These are phyloP conservation scores for Caprella mutica DNA, from an alignment of 2,888 invertebrate genomes.

Conservation along the genomic window DNA sequence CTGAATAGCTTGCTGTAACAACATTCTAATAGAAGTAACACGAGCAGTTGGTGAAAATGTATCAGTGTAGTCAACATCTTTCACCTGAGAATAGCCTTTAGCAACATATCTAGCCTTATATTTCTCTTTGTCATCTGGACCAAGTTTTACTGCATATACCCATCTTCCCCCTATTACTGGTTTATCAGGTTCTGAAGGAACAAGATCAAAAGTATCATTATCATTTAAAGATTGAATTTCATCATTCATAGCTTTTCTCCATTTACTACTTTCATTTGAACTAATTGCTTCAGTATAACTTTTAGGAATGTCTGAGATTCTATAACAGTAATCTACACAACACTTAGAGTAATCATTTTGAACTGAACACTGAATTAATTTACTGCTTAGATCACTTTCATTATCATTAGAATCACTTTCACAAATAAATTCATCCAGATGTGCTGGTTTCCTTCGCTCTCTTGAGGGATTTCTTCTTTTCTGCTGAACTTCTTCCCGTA, in stretches of 20 bases:
- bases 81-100: background rate
- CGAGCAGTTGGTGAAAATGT: background rate
- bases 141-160: background rate
- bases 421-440: too few species aligned
- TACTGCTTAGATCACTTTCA: too few species aligned
- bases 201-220: background rate
- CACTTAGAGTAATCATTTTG: too few species aligned
- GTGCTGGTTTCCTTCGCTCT: too few species aligned
- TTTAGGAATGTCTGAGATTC: too few species aligned
- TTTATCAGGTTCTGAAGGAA: background rate
- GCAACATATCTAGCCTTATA: background rate
- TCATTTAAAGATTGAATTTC: background rate
- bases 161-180: background rate
- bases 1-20: background rate
- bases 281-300: background rate
- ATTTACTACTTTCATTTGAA: background rate
- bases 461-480: too few species aligned
- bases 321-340: too few species aligned
- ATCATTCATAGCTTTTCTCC: background rate
- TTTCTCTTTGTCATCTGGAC: background rate
- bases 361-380: too few species aligned
- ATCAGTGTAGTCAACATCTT: background rate
- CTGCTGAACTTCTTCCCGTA: too few species aligned
- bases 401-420: too few species aligned
- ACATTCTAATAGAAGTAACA: background rate